phyloP scores from a whole-genome alignment of 2,888 invertebrate species.

The Pyrrhia umbra region DNA sequence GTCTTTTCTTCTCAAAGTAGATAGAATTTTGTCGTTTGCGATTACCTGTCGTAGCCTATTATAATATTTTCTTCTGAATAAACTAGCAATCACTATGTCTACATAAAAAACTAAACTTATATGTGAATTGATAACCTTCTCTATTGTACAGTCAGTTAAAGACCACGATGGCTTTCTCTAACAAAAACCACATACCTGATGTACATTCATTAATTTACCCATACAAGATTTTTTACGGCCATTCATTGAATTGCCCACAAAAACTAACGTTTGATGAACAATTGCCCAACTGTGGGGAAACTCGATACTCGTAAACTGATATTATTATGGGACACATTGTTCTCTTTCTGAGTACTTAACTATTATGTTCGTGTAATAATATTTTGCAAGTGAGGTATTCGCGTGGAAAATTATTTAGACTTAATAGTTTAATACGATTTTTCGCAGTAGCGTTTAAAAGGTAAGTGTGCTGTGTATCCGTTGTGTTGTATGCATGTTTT shows the following conservation, averaged over 20 bases:
- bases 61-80: too few relatives aligned
- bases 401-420: slow-evolving; percentile 60
- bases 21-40: too few relatives aligned
- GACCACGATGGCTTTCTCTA: not conserved
- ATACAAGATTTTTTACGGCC: slow-evolving; percentile 36
- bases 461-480: slow-evolving; percentile 32
- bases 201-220: slow-evolving; percentile 34
- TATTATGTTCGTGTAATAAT: slow-evolving; percentile 63
- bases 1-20: too few relatives aligned
- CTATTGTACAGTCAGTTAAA: not conserved
- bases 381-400: slow-evolving; percentile 72
- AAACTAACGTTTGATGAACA: slow-evolving; percentile 46
- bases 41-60: too few relatives aligned
- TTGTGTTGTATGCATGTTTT: not conserved
- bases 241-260: slow-evolving; percentile 47
- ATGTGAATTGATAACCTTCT: not conserved
- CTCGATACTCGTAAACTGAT: slow-evolving; percentile 63
- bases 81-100: too few relatives aligned
- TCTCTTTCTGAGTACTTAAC: slow-evolving; percentile 30
- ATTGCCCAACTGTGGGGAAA: slow-evolving; percentile 49
- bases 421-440: slow-evolving; percentile 46
- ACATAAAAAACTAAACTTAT: not conserved
- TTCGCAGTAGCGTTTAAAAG: slow-evolving; percentile 1
- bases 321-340: slow-evolving; percentile 58
- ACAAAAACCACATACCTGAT: slow-evolving; percentile 31